phyloP scores from a whole-genome alignment of 2,888 invertebrate genomes.

The Apodemia zela region DNA sequence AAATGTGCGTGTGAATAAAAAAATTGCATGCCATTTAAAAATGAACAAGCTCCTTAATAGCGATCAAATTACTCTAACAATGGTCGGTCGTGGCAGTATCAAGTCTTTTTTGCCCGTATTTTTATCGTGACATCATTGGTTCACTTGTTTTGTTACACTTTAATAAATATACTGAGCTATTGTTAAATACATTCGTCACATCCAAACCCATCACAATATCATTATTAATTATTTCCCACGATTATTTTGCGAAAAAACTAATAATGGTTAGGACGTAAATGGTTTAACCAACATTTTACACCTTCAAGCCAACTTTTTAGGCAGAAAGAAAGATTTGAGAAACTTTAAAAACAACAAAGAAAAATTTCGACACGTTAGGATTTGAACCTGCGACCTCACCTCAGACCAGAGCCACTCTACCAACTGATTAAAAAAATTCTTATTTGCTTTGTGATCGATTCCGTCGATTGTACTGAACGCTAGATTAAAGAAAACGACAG shows the following conservation, averaged over 20 bases:
- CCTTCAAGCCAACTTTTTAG: too few relatives aligned
- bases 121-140: slow-evolving; percentile 20
- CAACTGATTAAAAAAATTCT: too few relatives aligned
- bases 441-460: too few relatives aligned
- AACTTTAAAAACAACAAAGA: too few relatives aligned
- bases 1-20: neutral
- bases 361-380: too few relatives aligned
- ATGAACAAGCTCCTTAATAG: slow-evolving; percentile 24
- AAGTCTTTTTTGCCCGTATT: slow-evolving; percentile 24
- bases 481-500: too few relatives aligned
- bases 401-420: too few relatives aligned
- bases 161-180: slow-evolving; percentile 10
- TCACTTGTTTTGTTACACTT: slow-evolving; percentile 17
- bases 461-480: too few relatives aligned
- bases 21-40: neutral
- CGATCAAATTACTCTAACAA: slow-evolving; percentile 35
- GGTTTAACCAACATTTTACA: too few relatives aligned
- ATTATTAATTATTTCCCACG: neutral
- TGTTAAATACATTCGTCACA: slow-evolving; percentile 1
- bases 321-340: too few relatives aligned
- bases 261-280: too few relatives aligned
- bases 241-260: neutral
- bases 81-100: slow-evolving; percentile 31
- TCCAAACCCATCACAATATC: neutral
- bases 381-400: too few relatives aligned